Percentiles rank a stretch among this genome's conserved stretches.
Evolutionary conservation across 2,888 invertebrate genomes (phyloP).

Genomic region (Thymelicus lineola): DNA sequence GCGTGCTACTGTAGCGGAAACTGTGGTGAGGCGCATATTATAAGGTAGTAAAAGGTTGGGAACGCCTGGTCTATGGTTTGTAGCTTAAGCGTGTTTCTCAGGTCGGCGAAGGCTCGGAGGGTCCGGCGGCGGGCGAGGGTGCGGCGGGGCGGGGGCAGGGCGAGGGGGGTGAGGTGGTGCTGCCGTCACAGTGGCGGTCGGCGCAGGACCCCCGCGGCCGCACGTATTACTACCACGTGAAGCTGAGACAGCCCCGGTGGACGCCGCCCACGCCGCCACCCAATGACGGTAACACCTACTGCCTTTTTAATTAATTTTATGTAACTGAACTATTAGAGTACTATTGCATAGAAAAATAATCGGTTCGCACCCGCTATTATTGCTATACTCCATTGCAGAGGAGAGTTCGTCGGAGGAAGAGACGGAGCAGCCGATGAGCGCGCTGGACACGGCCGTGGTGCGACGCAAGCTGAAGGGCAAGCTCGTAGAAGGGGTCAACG

Average conservation of each 20-base stretch:
- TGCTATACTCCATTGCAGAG: too few species aligned
- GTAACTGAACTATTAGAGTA: too few species aligned
- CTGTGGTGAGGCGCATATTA: too few species aligned
- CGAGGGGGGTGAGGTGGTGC: constrained; percentile 76
- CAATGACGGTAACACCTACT: constrained; percentile 49
- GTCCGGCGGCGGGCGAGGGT: neutral
- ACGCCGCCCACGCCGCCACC: constrained; percentile 86
- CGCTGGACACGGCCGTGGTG: constrained; percentile 66
- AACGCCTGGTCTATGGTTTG: too few species aligned
- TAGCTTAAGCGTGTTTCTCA: too few species aligned
- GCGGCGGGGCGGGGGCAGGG: constrained; percentile 31
- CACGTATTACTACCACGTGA: constrained; percentile 96
- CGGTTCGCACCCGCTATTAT: too few species aligned
- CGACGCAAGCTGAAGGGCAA: constrained; percentile 66
- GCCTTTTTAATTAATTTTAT: too few species aligned
- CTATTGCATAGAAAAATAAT: too few species aligned
- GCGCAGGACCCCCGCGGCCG: constrained; percentile 93
- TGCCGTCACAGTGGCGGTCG: constrained; percentile 95
- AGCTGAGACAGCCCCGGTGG: constrained; percentile 92
- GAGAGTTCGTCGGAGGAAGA: constrained; percentile 76
- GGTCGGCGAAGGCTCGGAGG: too few species aligned
- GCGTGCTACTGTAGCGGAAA: too few species aligned
- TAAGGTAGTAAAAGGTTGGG: too few species aligned
- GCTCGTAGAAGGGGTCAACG: constrained; percentile 78
- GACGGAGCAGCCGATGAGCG: constrained; percentile 61